Base-by-base conservation (phyloP, 2,888 invertebrate genomes). In the Phragmatobia fuliginosa region DNA sequence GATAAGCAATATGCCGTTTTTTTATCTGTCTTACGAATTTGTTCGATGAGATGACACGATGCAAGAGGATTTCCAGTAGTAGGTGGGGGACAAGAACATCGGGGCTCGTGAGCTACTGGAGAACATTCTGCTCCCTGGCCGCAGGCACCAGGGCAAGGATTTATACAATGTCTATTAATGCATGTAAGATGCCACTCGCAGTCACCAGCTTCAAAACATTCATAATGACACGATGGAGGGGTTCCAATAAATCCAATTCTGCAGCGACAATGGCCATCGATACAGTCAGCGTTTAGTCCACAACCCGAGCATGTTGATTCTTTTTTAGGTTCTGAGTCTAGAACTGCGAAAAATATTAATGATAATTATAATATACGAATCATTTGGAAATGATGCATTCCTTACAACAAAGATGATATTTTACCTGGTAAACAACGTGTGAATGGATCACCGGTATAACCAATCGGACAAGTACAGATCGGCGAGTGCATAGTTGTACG, bases 391-490 rank as follows among this genome's bases (percentile, higher is more conserved):
- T 32, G 28, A 6, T 63, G n/a, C 5, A 16, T 28, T 0, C 56
- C 14, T 28, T n/a, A n/a, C 32, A 32, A 11, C 45, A 32, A 49
- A 16, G 32, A n/a, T 25, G 7, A 41, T n/a, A 41, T 59, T 38
- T 88, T 95, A 97, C 97, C 96, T 91, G 89, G 90, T 79, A 94
- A 92, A 87, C 97, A 97, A 78, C 95, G 96, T 77, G 94, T 94
- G 91, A 97, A 98, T 62, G 98, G 97, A 95, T 98, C 97, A 36
- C 98, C 98, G 60, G 96, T 96, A 86, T 96, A 97, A 76, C 96
- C 96, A 62, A 91, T 83, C 41, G 96, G 96, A 82, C 98, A 98
- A 36, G 96, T 96, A 88, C 98, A 98, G 77, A 97, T 96, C n/a
- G 98, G 97, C 62, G 97, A 95, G 85, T 98, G 98, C 77, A 96